Evolutionary conservation across 2,888 invertebrate species (phyloP), one percentile per base, ranked within the genome.

Genomic region (Lepidochitona cinerea): DNA sequence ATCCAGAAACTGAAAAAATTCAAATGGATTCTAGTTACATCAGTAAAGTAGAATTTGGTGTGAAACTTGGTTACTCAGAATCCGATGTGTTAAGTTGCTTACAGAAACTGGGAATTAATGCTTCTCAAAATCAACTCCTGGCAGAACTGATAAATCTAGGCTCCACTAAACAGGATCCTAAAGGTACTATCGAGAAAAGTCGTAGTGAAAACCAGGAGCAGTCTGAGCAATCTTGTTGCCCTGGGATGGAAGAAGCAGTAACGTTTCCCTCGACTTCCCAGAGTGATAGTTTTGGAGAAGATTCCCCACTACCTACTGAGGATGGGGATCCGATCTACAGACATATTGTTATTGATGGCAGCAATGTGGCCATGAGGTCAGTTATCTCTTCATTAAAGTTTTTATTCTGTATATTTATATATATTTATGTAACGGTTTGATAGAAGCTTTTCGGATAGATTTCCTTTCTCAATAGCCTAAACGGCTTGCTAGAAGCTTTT

Each of bases 61-160:
- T 97, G 71, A 97, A 97, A 91, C 92, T 98, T 79, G 98, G 98
- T 54, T 98, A 97, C 91, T 95, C 96, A 0, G 97, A 97, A 89
- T 93, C 93, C 64, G 93, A 96, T 77, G 95, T 97, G 6, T 94
- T 95, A 82, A 94, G 94, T 0, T 97, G 96, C 0, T 90, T 98
- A 54, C 94, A 94, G 81, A 95, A 96, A 83, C 91, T 97, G n/a
- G 97, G 97, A 0, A 93, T 95, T 0, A 94, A 95, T 81, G 96
- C 96, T 7, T 94, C 94, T 2, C 94, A 96, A 86, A 96, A 97
- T 89, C 96, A 97, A 89, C 92, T 97, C 36, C 91, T 98, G 70
- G 96, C 95, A 0, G 97, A 97, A 91, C 92, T 97, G 75, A 96
- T 97, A 81, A 95, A 95, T 88, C 91, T 97, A 69, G 95, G 88